Evolutionary conservation across 2,797 vertebrate species (phyloP).

Genomic region (Huso huso): DNA sequence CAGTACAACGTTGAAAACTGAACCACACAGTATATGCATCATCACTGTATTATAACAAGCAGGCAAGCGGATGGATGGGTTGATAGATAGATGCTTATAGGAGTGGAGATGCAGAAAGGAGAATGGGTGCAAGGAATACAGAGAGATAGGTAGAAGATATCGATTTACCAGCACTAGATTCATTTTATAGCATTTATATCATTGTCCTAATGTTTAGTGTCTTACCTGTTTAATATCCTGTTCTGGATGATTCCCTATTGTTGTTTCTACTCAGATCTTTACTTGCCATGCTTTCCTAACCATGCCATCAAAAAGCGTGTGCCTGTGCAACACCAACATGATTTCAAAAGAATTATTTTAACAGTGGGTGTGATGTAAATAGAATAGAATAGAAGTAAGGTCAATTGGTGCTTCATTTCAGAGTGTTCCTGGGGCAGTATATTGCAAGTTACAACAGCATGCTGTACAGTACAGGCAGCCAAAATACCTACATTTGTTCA

Average conservation of each 20-base stretch:
- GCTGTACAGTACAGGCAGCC: slow-evolving; percentile 29
- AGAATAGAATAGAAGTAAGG: slow-evolving; percentile 8
- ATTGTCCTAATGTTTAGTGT: slow-evolving; percentile 1
- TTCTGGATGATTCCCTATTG: no score
- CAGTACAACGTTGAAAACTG: slow-evolving; percentile 11
- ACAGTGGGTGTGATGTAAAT: no score
- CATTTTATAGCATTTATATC: slow-evolving; percentile 16
- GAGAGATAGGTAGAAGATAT: slow-evolving; percentile 25
- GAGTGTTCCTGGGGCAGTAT: slow-evolving; percentile 6
- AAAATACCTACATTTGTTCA: slow-evolving; percentile 22
- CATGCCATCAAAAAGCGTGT: no score
- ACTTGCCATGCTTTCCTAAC: no score
- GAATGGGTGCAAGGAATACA: slow-evolving; percentile 25
- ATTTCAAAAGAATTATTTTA: no score
- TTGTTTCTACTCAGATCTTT: no score
- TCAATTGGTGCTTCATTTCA: slow-evolving; percentile 13
- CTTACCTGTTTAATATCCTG: no score
- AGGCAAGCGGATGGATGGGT: slow-evolving; percentile 11
- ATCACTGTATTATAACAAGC: slow-evolving; percentile 6
- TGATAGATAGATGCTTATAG: slow-evolving; percentile 22
- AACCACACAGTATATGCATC: slow-evolving; percentile 13
- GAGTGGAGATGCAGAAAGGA: slow-evolving; percentile 26
- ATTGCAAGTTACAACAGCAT: slow-evolving; percentile 15
- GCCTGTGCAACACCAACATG: no score
- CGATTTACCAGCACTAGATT: slow-evolving; percentile 24